Conservation (phyloP, 2,797 vertebrate species). For the Kryptopterus vitreolus region DNA sequence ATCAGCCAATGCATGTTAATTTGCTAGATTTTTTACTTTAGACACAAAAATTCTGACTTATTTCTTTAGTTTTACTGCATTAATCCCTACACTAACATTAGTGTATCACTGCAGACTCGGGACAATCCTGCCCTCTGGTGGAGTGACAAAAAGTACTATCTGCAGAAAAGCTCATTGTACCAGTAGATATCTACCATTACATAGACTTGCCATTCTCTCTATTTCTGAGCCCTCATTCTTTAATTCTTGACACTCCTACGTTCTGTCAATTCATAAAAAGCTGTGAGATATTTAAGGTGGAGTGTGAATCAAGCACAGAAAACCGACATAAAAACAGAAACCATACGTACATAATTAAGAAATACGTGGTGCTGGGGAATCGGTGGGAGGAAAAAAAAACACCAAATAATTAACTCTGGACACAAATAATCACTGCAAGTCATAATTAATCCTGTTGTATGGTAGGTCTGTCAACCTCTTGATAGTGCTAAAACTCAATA, state of each 20-base stretch:
- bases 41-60: background rate
- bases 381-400: background rate
- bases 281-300: background rate
- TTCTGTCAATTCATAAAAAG: background rate
- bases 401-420: conserved; percentile 9
- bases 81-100: conserved; percentile 50
- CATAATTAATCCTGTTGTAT: background rate
- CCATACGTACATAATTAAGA: background rate
- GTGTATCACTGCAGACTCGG: conserved; percentile 36
- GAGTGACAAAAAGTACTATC: background rate
- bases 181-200: background rate
- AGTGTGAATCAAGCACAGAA: background rate
- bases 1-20: background rate
- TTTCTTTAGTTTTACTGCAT: conserved; percentile 43
- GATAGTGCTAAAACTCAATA: conserved; percentile 24
- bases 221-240: background rate
- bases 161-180: background rate
- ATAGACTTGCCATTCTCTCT: background rate
- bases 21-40: background rate
- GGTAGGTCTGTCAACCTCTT: conserved; percentile 24
- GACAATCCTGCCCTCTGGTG: conserved; percentile 37
- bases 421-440: background rate
- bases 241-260: background rate
- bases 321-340: background rate
- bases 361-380: no score